phyloP scores from a whole-genome alignment of 1,140 invertebrate species.

The Nymphalis io region DNA sequence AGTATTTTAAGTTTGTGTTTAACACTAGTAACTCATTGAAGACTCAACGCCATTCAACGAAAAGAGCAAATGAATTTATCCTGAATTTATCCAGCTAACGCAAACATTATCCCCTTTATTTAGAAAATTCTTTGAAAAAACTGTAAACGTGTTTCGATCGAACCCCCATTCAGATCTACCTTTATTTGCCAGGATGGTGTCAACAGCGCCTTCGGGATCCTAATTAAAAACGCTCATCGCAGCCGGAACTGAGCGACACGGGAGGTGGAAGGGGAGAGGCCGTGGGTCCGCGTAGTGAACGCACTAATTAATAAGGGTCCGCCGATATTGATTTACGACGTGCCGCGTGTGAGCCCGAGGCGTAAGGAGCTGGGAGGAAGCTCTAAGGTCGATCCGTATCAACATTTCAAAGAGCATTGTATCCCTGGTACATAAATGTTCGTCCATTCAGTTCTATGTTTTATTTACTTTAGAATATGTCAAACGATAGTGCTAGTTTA shows the following conservation, averaged over 20 bases:
- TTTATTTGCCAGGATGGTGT: constrained; percentile 51
- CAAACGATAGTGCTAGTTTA: background rate
- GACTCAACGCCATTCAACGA: no score
- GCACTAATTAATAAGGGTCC: constrained; percentile 79
- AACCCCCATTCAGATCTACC: constrained; percentile 27
- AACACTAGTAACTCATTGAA: no score
- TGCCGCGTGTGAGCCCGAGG: constrained; percentile 52
- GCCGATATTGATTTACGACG: constrained; percentile 77
- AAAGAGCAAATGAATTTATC: background rate
- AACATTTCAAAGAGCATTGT: constrained; percentile 14
- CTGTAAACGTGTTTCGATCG: constrained; percentile 7
- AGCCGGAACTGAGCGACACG: constrained; percentile 40
- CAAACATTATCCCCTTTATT: constrained; percentile 6
- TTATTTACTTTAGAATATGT: background rate
- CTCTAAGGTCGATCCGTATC: constrained; percentile 19
- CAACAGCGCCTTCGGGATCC: constrained; percentile 58
- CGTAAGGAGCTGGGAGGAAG: constrained; percentile 21
- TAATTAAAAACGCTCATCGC: constrained; percentile 71
- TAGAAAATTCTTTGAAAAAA: constrained; percentile 19
- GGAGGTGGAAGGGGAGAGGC: constrained; percentile 21
- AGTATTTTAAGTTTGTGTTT: background rate
- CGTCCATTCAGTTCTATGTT: background rate
- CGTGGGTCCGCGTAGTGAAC: constrained; percentile 65
- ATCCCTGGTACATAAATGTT: background rate
- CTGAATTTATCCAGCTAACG: background rate